A percentile compares a stretch with the other conserved stretches of the same genome.
Conservation (phyloP, 2,113 vertebrate genomes). For the Choloepus hoffmanni region DNA sequence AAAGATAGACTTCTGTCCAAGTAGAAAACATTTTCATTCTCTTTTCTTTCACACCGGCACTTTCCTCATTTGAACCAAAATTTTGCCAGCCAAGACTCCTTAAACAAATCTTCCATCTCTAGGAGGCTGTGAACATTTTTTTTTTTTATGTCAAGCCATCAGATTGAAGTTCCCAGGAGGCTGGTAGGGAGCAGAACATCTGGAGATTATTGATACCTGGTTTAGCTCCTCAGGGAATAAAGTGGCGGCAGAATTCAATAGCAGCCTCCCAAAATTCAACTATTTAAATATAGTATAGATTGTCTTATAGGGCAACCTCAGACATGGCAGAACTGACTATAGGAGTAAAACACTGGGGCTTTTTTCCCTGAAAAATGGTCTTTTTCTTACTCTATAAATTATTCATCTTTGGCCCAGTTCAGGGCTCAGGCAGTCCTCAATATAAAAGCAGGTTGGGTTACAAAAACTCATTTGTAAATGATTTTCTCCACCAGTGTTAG, state of each 20-base stretch:
- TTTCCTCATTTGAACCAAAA: constrained; percentile 54
- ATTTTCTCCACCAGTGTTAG: background rate
- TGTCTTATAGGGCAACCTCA: background rate
- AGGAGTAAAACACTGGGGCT: background rate
- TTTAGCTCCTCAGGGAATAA: background rate
- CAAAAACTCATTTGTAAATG: background rate
- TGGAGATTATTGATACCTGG: constrained; percentile 48
- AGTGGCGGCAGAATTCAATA: background rate
- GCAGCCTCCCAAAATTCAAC: background rate
- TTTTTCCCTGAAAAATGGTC: background rate
- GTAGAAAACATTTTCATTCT: constrained; percentile 21
- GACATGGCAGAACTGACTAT: background rate
- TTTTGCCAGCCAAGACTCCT: background rate
- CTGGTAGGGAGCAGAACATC: background rate
- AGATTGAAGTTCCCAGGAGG: background rate
- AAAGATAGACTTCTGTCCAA: constrained; percentile 40
- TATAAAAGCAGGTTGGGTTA: background rate
- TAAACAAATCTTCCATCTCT: constrained; percentile 35
- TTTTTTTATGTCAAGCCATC: constrained; percentile 52
- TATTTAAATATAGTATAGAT: background rate
- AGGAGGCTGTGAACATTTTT: background rate
- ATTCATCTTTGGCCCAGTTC: background rate
- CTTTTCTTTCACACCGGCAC: background rate
- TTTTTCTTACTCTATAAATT: constrained; percentile 39
- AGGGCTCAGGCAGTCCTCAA: background rate